Conservation (phyloP, 37 sponge, comb jelly and placozoan genomes). For the Aplysina aerophoba region DNA sequence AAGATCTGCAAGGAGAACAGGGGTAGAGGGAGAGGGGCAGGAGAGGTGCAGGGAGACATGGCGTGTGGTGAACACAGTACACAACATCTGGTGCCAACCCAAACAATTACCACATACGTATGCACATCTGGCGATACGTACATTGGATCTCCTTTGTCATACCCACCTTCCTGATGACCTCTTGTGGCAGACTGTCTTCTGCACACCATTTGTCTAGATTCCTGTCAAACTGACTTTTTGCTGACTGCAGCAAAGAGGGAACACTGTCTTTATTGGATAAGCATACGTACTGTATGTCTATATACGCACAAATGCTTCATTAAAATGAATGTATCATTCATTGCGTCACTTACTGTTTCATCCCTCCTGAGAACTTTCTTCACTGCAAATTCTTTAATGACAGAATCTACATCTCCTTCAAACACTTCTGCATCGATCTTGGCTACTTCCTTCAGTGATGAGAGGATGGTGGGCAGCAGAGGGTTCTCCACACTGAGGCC, state of each 20-base stretch:
- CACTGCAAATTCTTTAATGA: slow-evolving; percentile 60
- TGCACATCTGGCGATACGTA: too few species aligned
- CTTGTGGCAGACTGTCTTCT: slow-evolving; percentile 19
- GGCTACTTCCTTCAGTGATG: slow-evolving; percentile 56
- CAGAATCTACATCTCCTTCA: slow-evolving; percentile 39
- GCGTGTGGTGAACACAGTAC: too few species aligned
- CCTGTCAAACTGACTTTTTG: background rate
- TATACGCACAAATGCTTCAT: background rate
- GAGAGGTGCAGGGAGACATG: too few species aligned
- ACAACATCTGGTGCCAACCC: too few species aligned
- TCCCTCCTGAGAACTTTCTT: slow-evolving; percentile 60
- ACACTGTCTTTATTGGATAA: background rate
- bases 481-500: slow-evolving; percentile 44
- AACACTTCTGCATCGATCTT: slow-evolving; percentile 57
- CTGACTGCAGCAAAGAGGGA: background rate
- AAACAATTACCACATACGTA: too few species aligned
- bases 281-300: too few species aligned
- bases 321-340: background rate
- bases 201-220: background rate
- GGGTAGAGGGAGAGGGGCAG: too few species aligned
- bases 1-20: slow-evolving; percentile 36
- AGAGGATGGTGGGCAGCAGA: slow-evolving; percentile 48
- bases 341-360: slow-evolving; percentile 44
- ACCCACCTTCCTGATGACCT: background rate
- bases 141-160: background rate